These are phyloP conservation scores for Lutraria lutraria DNA, from an alignment of 2,888 invertebrate genomes.

Conservation along the genomic window DNA sequence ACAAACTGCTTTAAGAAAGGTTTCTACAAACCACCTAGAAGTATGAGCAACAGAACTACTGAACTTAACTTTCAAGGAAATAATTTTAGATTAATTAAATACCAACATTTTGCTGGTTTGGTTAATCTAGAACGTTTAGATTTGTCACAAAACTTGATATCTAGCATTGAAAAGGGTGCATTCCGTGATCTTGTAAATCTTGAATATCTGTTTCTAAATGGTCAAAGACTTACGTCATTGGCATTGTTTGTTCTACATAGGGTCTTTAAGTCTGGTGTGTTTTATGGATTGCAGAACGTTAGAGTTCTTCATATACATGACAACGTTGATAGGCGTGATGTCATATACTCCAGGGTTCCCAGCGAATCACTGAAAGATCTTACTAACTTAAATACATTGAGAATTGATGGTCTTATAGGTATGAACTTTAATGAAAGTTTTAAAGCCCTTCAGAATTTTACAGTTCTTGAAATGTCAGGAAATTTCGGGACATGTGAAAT, in stretches of 20 bases:
- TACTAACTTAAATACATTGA: constrained; percentile 33
- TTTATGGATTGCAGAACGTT: constrained; percentile 42
- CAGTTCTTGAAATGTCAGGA: constrained; percentile 44
- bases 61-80: constrained; percentile 40
- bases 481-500: constrained; percentile 38
- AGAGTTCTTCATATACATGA: constrained; percentile 42
- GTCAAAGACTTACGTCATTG: constrained; percentile 9
- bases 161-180: constrained; percentile 41
- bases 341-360: background rate
- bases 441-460: constrained; percentile 34
- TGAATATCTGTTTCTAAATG: constrained; percentile 40
- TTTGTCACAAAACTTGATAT: constrained; percentile 44
- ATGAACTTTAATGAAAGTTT: constrained; percentile 48
- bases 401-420: constrained; percentile 48
- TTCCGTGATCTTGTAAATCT: constrained; percentile 48
- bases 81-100: constrained; percentile 27
- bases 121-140: constrained; percentile 40
- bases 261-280: constrained; percentile 47
- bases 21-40: constrained; percentile 33
- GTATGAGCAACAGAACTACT: constrained; percentile 34
- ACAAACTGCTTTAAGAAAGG: constrained; percentile 46
- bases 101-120: constrained; percentile 35
- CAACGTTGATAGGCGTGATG: background rate
- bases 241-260: constrained; percentile 21
- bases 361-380: constrained; percentile 34